Base-by-base conservation (phyloP, 2,888 invertebrate genomes). In the Abrostola triplasia region DNA sequence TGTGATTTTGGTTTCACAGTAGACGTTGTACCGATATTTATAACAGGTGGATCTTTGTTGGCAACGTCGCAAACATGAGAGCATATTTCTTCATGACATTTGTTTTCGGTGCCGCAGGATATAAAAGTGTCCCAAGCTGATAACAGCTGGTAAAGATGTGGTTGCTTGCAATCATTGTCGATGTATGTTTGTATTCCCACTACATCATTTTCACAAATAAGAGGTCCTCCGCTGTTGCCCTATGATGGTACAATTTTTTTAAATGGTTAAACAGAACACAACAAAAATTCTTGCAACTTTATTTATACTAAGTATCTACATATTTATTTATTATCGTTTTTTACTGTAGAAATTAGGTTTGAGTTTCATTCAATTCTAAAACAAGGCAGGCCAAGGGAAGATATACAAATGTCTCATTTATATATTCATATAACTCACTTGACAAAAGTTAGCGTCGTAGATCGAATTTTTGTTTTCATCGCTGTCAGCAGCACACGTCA, bases 221-320 rank as follows among this genome's bases (percentile, higher is more conserved):
- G 84, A 9, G 94, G 93, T 7, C 93, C 93, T 36, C 94, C 94
- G 40, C 89, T 85, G 74, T 92, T 93, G 44, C 91, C 91, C 94
- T 94, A 75, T 24, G 73, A 72, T 47, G 64, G 66, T 54, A 5
- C 37, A 41, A 59, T 54, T 49, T 40, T n/a, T 44, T 7, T 13
- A 10, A 38, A 35, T 52, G 24, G 24, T 24, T 24, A 4, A 24
- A 24, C 24, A 2, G 1, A 24, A 24, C 24, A 2, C 4, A 24
- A 24, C 24, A 24, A 24, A 24, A 24, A 24, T 2, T 24, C 24
- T 24, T 1, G 24, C 24, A 24, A 24, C 24, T 4, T 24, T 4
- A 24, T 2, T n/a, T n/a, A n/a, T n/a, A n/a, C n/a, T n/a, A n/a
- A n/a, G n/a, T n/a, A n/a, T n/a, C n/a, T n/a, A n/a, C n/a, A n/a